Conservation (phyloP, 30 jellyfish, hydroid and myxozoan genomes). For the Turritopsis rubra region DNA sequence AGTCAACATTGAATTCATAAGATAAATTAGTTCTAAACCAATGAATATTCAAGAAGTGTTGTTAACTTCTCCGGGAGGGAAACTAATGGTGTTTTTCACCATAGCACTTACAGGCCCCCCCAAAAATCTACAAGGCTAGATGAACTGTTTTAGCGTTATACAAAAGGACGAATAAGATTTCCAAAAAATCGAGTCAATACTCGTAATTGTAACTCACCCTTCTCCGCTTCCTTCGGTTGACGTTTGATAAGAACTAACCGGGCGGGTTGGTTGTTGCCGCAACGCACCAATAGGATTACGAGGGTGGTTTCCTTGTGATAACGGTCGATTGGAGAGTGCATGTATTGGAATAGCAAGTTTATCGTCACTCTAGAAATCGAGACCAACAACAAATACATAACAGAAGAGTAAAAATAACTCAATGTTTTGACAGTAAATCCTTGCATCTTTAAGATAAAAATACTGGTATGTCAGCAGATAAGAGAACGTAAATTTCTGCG, state of each 20-base stretch:
- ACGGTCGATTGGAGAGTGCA: constrained; percentile 12
- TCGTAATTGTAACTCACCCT: neutral
- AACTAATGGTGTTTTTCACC: too few species aligned
- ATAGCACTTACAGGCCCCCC: too few species aligned
- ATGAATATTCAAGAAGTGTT: too few species aligned
- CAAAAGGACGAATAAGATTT: neutral
- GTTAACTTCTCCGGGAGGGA: too few species aligned
- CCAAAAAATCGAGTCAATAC: neutral
- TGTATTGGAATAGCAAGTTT: constrained; percentile 15
- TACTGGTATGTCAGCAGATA: too few species aligned
- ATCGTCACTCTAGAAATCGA: constrained; percentile 33
- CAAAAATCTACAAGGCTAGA: too few species aligned
- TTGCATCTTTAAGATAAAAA: too few species aligned
- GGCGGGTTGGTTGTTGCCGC: constrained; percentile 31
- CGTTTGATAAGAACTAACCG: constrained; percentile 40
- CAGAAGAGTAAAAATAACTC: neutral
- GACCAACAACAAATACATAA: neutral
- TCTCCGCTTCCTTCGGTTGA: constrained; percentile 13
- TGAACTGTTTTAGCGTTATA: too few species aligned
- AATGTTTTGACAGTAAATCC: too few species aligned
- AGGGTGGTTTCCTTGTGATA: neutral
- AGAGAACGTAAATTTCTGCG: too few species aligned
- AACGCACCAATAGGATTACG: neutral
- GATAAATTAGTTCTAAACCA: neutral
- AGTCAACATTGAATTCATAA: too few species aligned